These are phyloP conservation scores for Acanthopagrus latus DNA, from an alignment of 2,797 vertebrate genomes.

Conservation along the genomic window DNA sequence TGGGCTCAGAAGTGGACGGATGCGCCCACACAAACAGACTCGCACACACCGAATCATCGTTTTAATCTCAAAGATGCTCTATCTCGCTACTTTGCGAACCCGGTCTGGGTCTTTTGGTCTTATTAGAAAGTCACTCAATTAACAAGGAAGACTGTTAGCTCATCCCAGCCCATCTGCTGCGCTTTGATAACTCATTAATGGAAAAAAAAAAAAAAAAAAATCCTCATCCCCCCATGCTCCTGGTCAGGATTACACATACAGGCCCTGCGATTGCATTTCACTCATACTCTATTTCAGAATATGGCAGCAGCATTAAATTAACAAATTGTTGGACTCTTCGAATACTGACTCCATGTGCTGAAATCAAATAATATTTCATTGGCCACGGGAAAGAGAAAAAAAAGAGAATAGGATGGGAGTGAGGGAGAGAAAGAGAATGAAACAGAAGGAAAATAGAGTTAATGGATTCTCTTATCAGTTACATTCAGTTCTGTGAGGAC, in stretches of 20 bases:
- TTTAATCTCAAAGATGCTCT: constrained; percentile 68
- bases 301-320: constrained; percentile 76
- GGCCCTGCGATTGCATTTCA: constrained; percentile 77
- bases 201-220: constrained; percentile 64
- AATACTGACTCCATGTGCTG: constrained; percentile 69
- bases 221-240: constrained; percentile 77
- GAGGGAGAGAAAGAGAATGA: constrained; percentile 61
- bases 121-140: constrained; percentile 84
- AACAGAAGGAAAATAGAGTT: constrained; percentile 77
- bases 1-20: constrained; percentile 39
- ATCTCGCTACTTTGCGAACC: constrained; percentile 68
- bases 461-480: constrained; percentile 84
- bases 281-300: constrained; percentile 75
- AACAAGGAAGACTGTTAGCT: constrained; percentile 80
- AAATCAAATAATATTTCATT: constrained; percentile 78
- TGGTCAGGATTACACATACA: constrained; percentile 83
- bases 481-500: constrained; percentile 79
- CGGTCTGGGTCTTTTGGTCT: constrained; percentile 73
- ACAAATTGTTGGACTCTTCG: constrained; percentile 70
- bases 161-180: constrained; percentile 83
- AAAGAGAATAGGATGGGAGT: constrained; percentile 33
- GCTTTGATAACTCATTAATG: constrained; percentile 88
- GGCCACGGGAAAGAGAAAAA: constrained; percentile 47
- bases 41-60: constrained; percentile 20
- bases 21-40: not conserved